Evolutionary conservation across 1,140 invertebrate genomes (phyloP), one percentile per base, ranked within the genome.

Genomic region (Trichonephila clavata): DNA sequence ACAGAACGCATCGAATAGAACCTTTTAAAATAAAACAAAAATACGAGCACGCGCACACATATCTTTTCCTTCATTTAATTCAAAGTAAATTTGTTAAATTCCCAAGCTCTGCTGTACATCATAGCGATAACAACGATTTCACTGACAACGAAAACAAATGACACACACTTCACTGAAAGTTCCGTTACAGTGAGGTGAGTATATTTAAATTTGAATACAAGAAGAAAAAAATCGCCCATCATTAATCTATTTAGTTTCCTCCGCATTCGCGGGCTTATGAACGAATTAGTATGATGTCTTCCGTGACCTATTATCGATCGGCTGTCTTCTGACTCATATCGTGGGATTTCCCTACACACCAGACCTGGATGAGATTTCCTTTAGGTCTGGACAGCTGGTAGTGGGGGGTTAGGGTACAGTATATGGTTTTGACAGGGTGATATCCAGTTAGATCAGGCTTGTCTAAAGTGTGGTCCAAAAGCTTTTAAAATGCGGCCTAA

Each of bases 181-280:
- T 50, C 7, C 50, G 8, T 50, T 24, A 27, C 71, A 20, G 71
- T 18, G 27, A 32, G 71, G 71, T 77, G 32, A 77, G 24, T 77
- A 77, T 77, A 77, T 77, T 68, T 7, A 50, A 50, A 77, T 77
- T 77, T 39, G 71, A 77, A 77, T 77, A 18, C 18, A 77, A 16
- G 16, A 16, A 32, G 16, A 39, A 18, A 77, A 77, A 68, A 77
- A 77, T 24, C 16, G 32, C 6, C 32, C 71, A 27, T 77, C 27
- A 77, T 77, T 77, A 77, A 77, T 77, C 71, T 77, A 32, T 77
- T 77, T 77, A 77, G 71, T 39, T 77, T 77, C 71, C 71, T 77
- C 71, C 71, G 71, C 71, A 77, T 77, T 77, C 27, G 71, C 71
- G 18, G 27, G 71, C 71, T 77, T 77, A 20, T 39, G 32, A 27